Evolutionary conservation across 2,888 invertebrate genomes (phyloP).

Genomic region (Diarsia brunnea): DNA sequence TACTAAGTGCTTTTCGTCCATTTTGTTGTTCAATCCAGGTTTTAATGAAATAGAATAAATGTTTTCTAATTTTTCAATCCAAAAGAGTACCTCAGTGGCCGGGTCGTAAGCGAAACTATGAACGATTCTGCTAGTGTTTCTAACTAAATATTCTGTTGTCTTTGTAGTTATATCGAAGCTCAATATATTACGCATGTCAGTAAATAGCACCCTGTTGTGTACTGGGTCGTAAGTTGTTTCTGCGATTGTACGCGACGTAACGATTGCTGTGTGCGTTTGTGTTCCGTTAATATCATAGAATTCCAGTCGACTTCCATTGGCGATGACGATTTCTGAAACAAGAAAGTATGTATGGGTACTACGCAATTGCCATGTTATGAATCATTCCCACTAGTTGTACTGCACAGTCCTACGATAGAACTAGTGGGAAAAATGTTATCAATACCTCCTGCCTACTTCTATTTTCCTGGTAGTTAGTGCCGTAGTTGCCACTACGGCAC

Average conservation of each 20-base stretch:
- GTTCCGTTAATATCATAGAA: constrained; percentile 1
- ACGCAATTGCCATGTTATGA: too few species aligned
- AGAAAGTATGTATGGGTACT: too few species aligned
- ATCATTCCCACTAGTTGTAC: too few species aligned
- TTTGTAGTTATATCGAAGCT: neutral
- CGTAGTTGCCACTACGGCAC: too few species aligned
- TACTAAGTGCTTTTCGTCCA: neutral
- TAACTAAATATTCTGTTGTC: neutral
- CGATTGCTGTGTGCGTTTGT: neutral
- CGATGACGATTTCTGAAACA: neutral
- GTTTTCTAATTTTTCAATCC: neutral
- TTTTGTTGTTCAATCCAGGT: neutral
- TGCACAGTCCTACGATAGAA: too few species aligned
- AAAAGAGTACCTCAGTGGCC: neutral
- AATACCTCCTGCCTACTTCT: too few species aligned
- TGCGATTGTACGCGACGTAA: neutral
- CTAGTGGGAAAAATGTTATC: too few species aligned
- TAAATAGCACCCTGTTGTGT: neutral
- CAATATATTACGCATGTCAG: neutral
- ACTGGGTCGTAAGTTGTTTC: neutral
- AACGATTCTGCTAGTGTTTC: neutral
- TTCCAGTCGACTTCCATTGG: neutral
- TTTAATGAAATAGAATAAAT: neutral
- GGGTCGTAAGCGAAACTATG: neutral
- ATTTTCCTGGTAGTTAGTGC: too few species aligned